A percentile compares a stretch with the other conserved stretches of the same genome.
Conservation (phyloP, 1,140 invertebrate genomes). For the Daktulosphaira vitifoliae region DNA sequence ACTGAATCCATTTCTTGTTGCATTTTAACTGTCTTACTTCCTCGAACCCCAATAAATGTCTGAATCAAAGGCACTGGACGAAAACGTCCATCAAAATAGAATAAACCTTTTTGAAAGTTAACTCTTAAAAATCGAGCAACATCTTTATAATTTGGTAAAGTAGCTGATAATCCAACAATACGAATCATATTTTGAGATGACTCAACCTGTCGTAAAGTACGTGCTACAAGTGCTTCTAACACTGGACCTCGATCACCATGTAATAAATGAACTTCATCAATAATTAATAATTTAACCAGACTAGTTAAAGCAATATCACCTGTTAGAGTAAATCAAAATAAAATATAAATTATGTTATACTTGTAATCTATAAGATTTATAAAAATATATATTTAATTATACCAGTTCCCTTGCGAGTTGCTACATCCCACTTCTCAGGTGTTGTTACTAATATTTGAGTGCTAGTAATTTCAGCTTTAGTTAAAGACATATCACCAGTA, state of each 20-base stretch:
- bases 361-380: too few relatives aligned
- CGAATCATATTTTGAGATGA: constrained; percentile 93
- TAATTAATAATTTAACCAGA: constrained; percentile 88
- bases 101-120: constrained; percentile 85
- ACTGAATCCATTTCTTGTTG: constrained; percentile 81
- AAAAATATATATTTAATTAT: constrained; percentile 37
- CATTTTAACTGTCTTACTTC: constrained; percentile 63
- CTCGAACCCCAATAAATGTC: constrained; percentile 87
- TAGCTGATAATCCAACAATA: constrained; percentile 96
- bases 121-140: constrained; percentile 90
- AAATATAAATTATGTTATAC: too few relatives aligned
- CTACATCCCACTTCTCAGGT: constrained; percentile 99
- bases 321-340: constrained; percentile 39
- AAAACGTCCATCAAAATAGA: constrained; percentile 95
- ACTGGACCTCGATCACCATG: constrained; percentile 97
- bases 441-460: constrained; percentile 98
- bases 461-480: constrained; percentile 85
- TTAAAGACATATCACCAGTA: constrained; percentile 97
- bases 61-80: constrained; percentile 90
- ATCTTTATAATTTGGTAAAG: constrained; percentile 95
- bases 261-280: constrained; percentile 96
- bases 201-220: constrained; percentile 89
- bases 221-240: constrained; percentile 91
- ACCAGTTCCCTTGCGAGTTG: constrained; percentile 82
- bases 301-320: constrained; percentile 85